phyloP scores from a whole-genome alignment of 92 coral and sea anemone species.

The Chrysogorgia sp. region DNA sequence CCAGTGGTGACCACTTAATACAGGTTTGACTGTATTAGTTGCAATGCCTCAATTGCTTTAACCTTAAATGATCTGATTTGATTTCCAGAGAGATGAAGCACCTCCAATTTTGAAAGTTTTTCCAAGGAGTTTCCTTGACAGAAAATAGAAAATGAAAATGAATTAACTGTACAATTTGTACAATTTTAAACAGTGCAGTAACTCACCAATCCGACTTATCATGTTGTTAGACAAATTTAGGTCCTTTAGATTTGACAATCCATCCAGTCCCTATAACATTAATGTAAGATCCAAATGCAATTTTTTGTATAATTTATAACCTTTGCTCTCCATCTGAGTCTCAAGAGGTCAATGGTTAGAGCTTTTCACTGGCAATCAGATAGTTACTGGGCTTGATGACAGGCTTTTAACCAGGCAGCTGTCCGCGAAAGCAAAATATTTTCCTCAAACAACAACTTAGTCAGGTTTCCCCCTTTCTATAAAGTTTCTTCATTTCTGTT shows the following conservation, averaged over 20 bases:
- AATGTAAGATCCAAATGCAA: neutral
- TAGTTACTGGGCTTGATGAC: no score
- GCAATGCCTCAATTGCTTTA: neutral
- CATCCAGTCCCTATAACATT: constrained; percentile 67
- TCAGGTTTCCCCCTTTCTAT: no score
- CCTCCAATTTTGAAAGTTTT: constrained; percentile 67
- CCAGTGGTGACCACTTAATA: neutral
- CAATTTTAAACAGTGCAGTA: no score
- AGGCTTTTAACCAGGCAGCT: no score
- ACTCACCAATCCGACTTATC: constrained; percentile 82
- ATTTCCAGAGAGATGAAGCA: constrained; percentile 82
- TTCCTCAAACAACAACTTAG: no score
- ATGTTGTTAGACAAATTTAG: constrained; percentile 81
- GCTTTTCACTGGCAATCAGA: no score
- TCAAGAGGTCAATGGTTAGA: no score
- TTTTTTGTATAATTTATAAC: neutral
- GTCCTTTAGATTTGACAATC: constrained; percentile 60
- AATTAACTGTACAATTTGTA: neutral
- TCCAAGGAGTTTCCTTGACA: constrained; percentile 75
- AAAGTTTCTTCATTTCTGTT: no score
- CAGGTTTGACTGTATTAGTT: neutral
- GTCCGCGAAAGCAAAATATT: no score
- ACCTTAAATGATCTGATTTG: constrained; percentile 79
- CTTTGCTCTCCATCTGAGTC: no score
- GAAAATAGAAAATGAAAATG: neutral